Conservation (phyloP, 2,888 invertebrate genomes). For the Drosophila phalerata region DNA sequence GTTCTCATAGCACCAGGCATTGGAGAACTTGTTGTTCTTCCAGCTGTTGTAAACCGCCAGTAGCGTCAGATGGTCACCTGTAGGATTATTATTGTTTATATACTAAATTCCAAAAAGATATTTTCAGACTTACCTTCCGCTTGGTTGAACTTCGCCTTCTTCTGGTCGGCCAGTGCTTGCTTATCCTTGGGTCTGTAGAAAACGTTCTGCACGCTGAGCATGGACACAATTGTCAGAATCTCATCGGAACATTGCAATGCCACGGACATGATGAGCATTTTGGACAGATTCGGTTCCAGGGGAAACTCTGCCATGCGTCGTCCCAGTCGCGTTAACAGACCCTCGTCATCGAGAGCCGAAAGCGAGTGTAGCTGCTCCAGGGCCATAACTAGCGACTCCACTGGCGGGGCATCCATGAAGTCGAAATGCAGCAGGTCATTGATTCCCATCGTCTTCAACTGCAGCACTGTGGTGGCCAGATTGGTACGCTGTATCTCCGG, state of each 20-base stretch:
- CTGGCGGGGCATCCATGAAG: constrained; percentile 99
- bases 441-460: constrained; percentile 99
- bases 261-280: constrained; percentile 99
- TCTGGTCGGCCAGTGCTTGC: constrained; percentile 98
- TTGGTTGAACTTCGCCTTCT: constrained; percentile 99
- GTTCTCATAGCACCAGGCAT: constrained; percentile 99
- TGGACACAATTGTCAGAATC: constrained; percentile 98
- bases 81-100: background rate
- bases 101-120: background rate
- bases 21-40: constrained; percentile 99
- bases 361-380: constrained; percentile 98
- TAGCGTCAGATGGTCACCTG: constrained; percentile 96
- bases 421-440: constrained; percentile 99
- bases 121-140: constrained; percentile 89
- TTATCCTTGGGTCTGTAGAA: constrained; percentile 98
- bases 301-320: constrained; percentile 99
- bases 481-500: constrained; percentile 99
- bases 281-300: constrained; percentile 98
- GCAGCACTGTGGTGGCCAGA: constrained; percentile 96
- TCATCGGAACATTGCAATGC: constrained; percentile 99
- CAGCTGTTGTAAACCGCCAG: constrained; percentile 99
- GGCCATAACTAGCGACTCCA: constrained; percentile 98
- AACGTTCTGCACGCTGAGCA: constrained; percentile 99
- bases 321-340: constrained; percentile 92
- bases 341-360: constrained; percentile 98